phyloP scores from a whole-genome alignment of 1,140 invertebrate genomes.

The Manduca sexta region DNA sequence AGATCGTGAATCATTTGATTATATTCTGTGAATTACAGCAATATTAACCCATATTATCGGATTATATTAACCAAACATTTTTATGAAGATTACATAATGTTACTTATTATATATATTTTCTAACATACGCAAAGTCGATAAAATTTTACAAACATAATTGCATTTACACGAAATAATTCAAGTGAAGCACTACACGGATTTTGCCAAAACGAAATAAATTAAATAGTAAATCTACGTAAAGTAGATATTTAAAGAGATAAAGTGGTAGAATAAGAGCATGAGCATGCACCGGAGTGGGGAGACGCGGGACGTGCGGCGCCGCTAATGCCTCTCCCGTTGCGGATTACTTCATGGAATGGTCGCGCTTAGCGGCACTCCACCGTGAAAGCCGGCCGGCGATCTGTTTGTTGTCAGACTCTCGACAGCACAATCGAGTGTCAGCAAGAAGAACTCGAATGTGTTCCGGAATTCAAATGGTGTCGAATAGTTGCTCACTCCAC shows the following conservation, averaged over 20 bases:
- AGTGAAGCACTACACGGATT: not conserved
- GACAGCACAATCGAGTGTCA: constrained; percentile 42
- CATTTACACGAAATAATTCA: too few relatives aligned
- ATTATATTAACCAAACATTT: too few relatives aligned
- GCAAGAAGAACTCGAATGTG: constrained; percentile 8
- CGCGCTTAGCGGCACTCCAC: constrained; percentile 37
- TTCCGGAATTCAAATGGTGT: not conserved
- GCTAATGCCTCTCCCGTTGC: constrained; percentile 49
- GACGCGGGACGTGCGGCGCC: constrained; percentile 16
- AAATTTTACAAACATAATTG: too few relatives aligned
- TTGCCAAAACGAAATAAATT: not conserved
- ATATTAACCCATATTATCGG: too few relatives aligned
- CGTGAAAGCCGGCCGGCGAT: constrained; percentile 45
- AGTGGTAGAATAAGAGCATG: constrained; percentile 38
- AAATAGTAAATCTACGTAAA: constrained; percentile 11
- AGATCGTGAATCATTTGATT: too few relatives aligned
- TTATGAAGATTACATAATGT: too few relatives aligned
- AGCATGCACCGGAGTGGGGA: constrained; percentile 28
- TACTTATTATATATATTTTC: too few relatives aligned
- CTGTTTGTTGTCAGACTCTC: constrained; percentile 32
- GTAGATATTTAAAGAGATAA: constrained; percentile 16
- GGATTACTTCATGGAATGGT: constrained; percentile 58
- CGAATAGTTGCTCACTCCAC: not conserved
- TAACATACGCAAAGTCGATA: too few relatives aligned
- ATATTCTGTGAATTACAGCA: too few relatives aligned